phyloP scores from a whole-genome alignment of 2,113 vertebrate genomes.

The Tyrannus savana region DNA sequence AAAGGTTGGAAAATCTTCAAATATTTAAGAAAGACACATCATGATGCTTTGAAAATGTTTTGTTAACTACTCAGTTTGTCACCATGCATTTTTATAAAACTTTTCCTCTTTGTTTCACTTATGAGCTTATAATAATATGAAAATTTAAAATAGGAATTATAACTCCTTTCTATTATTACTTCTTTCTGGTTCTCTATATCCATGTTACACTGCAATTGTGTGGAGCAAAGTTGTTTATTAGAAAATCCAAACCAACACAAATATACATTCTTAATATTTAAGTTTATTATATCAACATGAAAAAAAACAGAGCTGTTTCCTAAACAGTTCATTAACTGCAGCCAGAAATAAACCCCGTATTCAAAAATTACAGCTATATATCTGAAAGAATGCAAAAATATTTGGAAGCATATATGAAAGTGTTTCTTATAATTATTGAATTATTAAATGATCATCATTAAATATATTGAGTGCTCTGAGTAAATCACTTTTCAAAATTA shows the following conservation, averaged over 20 bases:
- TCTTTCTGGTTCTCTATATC: background rate
- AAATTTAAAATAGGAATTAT: background rate
- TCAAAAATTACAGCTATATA: background rate
- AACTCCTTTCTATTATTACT: background rate
- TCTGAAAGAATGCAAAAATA: background rate
- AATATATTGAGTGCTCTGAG: background rate
- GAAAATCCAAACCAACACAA: background rate
- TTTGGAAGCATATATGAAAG: conserved; percentile 23
- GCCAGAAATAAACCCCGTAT: background rate
- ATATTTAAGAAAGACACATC: background rate
- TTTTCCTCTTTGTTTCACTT: background rate
- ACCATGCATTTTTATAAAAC: background rate
- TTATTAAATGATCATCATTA: conserved; percentile 40
- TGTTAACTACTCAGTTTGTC: background rate
- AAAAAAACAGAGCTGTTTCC: background rate
- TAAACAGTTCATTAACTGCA: background rate
- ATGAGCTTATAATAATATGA: background rate
- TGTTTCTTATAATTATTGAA: background rate
- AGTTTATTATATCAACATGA: background rate
- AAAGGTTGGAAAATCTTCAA: background rate
- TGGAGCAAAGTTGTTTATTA: background rate
- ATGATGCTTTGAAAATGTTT: background rate
- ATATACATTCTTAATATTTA: background rate
- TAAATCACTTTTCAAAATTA: background rate
- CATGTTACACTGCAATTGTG: background rate